Conservation (phyloP, 2,797 vertebrate species). For the Telmatherina bonti region DNA sequence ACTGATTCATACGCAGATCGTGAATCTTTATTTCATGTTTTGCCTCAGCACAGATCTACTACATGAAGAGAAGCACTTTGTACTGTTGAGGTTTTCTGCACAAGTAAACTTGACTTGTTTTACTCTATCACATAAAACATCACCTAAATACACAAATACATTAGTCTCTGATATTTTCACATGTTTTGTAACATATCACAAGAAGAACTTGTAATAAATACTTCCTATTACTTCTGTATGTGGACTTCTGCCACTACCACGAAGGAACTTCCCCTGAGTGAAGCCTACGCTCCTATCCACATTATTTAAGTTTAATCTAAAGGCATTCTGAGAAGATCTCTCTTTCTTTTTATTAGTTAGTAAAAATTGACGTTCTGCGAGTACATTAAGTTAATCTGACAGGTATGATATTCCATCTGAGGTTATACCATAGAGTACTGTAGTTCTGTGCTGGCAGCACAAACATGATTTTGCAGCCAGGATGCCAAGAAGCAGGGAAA, state of each 20-base stretch:
- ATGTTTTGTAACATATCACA: background rate
- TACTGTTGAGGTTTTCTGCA: background rate
- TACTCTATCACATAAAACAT: background rate
- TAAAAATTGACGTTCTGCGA: constrained; percentile 29
- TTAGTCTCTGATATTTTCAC: background rate
- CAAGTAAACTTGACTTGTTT: background rate
- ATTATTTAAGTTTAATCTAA: constrained; percentile 17
- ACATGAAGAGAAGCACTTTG: background rate
- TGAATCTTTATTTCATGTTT: background rate
- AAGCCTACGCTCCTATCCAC: constrained; percentile 6
- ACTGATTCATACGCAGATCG: too few relatives aligned
- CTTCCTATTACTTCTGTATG: background rate
- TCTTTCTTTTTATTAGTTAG: background rate
- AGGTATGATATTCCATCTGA: constrained; percentile 55
- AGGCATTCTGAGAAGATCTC: background rate
- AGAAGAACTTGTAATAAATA: background rate
- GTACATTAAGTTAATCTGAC: constrained; percentile 49
- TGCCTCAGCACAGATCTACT: background rate
- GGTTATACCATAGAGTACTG: constrained; percentile 23
- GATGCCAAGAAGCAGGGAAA: constrained; percentile 68
- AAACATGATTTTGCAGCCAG: constrained; percentile 62
- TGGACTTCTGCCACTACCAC: background rate
- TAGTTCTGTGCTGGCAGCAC: constrained; percentile 62
- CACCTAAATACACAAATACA: background rate
- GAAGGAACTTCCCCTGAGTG: background rate